These are phyloP conservation scores for Gonocerus acuteangulatus DNA, from an alignment of 2,888 invertebrate species.

Conservation along the genomic window DNA sequence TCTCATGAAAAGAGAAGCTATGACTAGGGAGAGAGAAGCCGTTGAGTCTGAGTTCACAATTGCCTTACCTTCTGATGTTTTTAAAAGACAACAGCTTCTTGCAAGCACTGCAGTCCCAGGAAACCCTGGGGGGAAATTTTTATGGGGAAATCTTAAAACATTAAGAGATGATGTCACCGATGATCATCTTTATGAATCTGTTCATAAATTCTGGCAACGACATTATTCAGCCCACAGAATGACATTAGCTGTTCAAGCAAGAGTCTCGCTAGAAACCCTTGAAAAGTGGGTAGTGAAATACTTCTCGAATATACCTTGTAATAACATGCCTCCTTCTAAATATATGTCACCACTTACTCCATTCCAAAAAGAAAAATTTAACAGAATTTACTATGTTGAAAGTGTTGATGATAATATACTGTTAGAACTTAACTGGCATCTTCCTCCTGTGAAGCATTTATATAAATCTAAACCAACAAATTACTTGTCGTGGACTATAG, in stretches of 20 bases:
- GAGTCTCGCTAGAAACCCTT: constrained; percentile 56
- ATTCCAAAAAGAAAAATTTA: constrained; percentile 54
- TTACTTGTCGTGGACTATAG: constrained; percentile 69
- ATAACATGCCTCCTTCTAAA: constrained; percentile 55
- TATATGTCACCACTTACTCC: constrained; percentile 50
- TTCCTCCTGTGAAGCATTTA: constrained; percentile 54
- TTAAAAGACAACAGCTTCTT: constrained; percentile 68
- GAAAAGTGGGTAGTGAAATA: constrained; percentile 56
- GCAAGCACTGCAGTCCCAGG: constrained; percentile 57
- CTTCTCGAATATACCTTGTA: constrained; percentile 63
- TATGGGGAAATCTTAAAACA: constrained; percentile 76
- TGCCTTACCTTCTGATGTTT: constrained; percentile 63
- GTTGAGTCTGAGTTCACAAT: constrained; percentile 89
- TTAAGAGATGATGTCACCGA: constrained; percentile 60
- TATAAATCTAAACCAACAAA: constrained; percentile 70
- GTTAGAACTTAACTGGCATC: constrained; percentile 56
- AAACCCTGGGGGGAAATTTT: constrained; percentile 64
- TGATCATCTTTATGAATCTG: constrained; percentile 57
- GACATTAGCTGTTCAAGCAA: constrained; percentile 61
- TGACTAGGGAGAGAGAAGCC: constrained; percentile 78
- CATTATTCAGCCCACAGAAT: constrained; percentile 84
- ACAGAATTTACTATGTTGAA: constrained; percentile 64
- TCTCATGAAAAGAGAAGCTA: constrained; percentile 72
- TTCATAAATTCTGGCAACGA: constrained; percentile 65
- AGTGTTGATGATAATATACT: constrained; percentile 62